Evolutionary conservation across 2,888 invertebrate genomes (phyloP), one percentile per base, ranked within the genome.

Genomic region (Poecilus cupreus): DNA sequence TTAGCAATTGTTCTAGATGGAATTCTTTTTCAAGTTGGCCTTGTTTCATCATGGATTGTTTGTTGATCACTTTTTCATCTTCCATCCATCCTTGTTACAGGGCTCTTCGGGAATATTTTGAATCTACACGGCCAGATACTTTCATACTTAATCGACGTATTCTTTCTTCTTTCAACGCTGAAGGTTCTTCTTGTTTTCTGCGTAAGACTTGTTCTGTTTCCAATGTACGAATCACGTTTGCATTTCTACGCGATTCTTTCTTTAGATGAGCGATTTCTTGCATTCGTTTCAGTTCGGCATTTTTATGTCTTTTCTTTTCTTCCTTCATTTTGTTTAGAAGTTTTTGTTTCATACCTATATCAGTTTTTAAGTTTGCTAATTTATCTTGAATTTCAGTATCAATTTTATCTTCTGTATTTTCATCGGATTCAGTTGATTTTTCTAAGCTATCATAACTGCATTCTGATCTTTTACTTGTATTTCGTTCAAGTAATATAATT

Each of bases 341-440:
- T 80, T 96, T 95, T 84, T 98, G 96, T 88, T 99, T 99, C 79
- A 98, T 95, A 87, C 96, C 96, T 84, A 99, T 98, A 89, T 98
- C 97, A 64, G 96, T 96, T 80, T 97, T 97, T 13, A 99, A 90
- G 8, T 96, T 95, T 11, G 97, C 96, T 82, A 99, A 90, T 87
- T 98, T 96, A 32, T 95, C 95, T 84, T 96, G 92, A 83, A 94
- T 92, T 46, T 93, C 92, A 54, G 90, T 91, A 82, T 91, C 90
- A 79, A 91, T 87, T 85, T 43, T 68, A 26, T 93, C 93, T 0
- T 92, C 92, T 82, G 90, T 90, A 22, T 88, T 89, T 20, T 90
- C 91, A 64, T 92, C 92, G 72, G 92, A 91, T 72, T 91, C 91
- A 13, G 91, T 91, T 49, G 92, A 93, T 1, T 92, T 93, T 0